A percentile compares a stretch with the other conserved stretches of the same genome.
phyloP scores from a whole-genome alignment of 2,888 invertebrate species.

The Habroteleia sp. region DNA sequence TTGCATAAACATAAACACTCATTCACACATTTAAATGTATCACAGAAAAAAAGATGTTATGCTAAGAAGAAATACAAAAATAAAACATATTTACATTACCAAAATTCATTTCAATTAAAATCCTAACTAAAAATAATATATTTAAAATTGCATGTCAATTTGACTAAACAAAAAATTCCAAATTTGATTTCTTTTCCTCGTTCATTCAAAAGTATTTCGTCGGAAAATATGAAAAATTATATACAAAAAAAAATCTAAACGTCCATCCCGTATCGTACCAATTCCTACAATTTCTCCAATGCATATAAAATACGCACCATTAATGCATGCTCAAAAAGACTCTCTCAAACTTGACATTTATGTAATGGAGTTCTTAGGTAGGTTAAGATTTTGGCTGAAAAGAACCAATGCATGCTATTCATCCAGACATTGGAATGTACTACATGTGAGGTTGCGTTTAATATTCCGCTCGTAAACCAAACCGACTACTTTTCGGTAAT shows the following conservation, averaged over 20 bases:
- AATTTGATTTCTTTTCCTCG: too few relatives aligned
- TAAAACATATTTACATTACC: too few relatives aligned
- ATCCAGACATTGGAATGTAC: slow-evolving; percentile 33
- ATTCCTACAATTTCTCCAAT: slow-evolving; percentile 21
- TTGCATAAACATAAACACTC: too few relatives aligned
- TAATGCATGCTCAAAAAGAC: slow-evolving; percentile 27
- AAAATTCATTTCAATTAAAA: too few relatives aligned
- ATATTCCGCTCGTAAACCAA: slow-evolving; percentile 49
- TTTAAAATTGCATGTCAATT: too few relatives aligned
- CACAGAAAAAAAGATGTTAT: too few relatives aligned
- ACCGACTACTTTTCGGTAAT: slow-evolving; percentile 39
- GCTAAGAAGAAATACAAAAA: too few relatives aligned
- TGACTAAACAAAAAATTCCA: too few relatives aligned
- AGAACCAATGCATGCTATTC: slow-evolving; percentile 45
- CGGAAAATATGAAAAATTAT: slow-evolving; percentile 4
- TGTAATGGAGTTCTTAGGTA: slow-evolving; percentile 53
- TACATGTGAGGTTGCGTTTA: slow-evolving; percentile 41
- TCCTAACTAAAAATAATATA: too few relatives aligned
- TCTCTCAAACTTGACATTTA: slow-evolving; percentile 54
- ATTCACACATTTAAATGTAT: too few relatives aligned
- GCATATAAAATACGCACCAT: slow-evolving; percentile 25
- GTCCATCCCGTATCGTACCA: not conserved
- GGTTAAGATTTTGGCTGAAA: slow-evolving; percentile 48
- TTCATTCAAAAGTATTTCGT: too few relatives aligned
- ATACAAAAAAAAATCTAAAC: slow-evolving; percentile 21